These are phyloP conservation scores for Chaenodraco wilsoni DNA, from an alignment of 2,797 vertebrate species.

Conservation along the genomic window DNA sequence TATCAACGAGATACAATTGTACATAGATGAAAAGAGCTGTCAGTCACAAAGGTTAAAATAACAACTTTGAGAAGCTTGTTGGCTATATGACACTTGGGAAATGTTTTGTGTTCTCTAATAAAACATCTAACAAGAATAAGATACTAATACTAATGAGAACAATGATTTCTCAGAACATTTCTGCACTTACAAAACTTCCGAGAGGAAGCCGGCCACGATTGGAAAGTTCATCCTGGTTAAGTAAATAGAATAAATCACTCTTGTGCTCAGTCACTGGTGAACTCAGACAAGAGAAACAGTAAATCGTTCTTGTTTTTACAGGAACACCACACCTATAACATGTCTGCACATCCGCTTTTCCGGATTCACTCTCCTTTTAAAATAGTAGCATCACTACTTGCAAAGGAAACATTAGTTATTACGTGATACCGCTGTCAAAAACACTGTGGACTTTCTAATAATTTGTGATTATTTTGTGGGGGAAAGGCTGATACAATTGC, in stretches of 20 bases:
- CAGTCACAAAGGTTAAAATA: constrained; percentile 55
- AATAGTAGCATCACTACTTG: constrained; percentile 1
- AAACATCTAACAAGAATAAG: constrained; percentile 15
- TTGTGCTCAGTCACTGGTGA: constrained; percentile 28
- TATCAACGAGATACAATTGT: constrained; percentile 55
- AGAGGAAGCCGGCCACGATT: constrained; percentile 23
- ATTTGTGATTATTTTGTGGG: not conserved
- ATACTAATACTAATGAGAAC: constrained; percentile 4
- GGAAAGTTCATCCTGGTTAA: constrained; percentile 42
- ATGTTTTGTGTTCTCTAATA: constrained; percentile 5
- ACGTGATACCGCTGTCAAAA: not conserved
- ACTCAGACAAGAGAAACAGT: constrained; percentile 36
- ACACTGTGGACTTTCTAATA: not conserved
- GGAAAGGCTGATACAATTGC: not conserved
- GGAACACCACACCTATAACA: constrained; percentile 31
- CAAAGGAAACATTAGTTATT: constrained; percentile 26
- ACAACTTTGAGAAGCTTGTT: constrained; percentile 30
- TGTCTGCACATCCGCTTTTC: constrained; percentile 24
- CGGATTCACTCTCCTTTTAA: constrained; percentile 8
- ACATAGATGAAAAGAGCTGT: constrained; percentile 46
- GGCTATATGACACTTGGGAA: not conserved
- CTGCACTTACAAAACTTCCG: constrained; percentile 6
- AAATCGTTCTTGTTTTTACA: constrained; percentile 51
- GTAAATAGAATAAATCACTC: constrained; percentile 55
- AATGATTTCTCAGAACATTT: constrained; percentile 17